Percentiles rank a stretch among this genome's conserved stretches.
phyloP scores from a whole-genome alignment of 2,797 vertebrate genomes.

The Ispidina lecontei region DNA sequence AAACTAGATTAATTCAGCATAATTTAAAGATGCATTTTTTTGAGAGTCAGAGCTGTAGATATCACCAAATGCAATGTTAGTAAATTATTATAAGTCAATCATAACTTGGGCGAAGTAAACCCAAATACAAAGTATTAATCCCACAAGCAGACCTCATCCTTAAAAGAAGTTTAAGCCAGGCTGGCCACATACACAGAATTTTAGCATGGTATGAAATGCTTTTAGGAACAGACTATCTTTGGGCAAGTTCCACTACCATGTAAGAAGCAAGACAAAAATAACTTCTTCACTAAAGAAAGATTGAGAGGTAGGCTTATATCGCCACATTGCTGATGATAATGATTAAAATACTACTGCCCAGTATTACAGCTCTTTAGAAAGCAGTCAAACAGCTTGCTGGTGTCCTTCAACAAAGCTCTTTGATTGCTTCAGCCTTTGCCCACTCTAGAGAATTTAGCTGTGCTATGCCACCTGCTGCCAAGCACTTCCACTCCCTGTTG shows the following conservation, averaged over 20 bases:
- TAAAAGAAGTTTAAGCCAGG: background rate
- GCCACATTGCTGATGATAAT: background rate
- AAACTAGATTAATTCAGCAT: background rate
- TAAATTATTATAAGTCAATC: background rate
- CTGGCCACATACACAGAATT: background rate
- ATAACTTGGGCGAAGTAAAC: background rate
- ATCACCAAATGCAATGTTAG: background rate
- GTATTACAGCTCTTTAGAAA: background rate
- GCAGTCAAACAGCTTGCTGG: background rate
- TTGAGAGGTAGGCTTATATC: background rate
- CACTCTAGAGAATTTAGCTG: background rate
- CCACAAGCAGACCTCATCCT: background rate
- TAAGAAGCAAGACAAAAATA: background rate
- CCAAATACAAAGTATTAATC: background rate
- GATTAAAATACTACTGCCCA: background rate
- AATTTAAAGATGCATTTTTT: background rate
- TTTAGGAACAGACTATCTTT: background rate
- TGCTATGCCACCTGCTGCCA: background rate
- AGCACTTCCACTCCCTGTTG: background rate
- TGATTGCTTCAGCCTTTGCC: background rate
- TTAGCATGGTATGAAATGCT: background rate
- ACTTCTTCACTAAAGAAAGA: background rate
- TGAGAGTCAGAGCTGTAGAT: background rate
- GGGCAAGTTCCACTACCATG: background rate
- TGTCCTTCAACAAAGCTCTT: background rate